Percentiles rank a stretch among this genome's conserved stretches.
phyloP scores from a whole-genome alignment of 2,797 vertebrate genomes.

The Sebastes steindachneri region DNA sequence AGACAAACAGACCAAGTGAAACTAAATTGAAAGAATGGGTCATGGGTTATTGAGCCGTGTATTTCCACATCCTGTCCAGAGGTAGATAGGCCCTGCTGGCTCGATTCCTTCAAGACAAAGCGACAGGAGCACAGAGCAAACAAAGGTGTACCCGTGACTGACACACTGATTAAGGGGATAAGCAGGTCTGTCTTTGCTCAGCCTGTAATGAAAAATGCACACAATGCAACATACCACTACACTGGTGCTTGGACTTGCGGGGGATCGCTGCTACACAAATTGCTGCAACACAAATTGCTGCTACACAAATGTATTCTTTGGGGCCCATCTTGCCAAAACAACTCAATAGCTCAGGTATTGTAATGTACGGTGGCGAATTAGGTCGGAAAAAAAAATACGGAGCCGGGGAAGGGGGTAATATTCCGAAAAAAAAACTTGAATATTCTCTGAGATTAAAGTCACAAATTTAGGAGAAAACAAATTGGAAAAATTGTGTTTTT shows the following conservation, averaged over 20 bases:
- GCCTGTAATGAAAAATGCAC: neutral
- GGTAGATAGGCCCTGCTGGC: neutral
- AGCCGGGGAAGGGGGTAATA: no score
- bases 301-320: neutral
- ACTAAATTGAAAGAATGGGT: neutral
- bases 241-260: neutral
- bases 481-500: no score
- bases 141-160: constrained; percentile 28
- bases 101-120: neutral
- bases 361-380: neutral
- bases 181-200: neutral
- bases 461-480: no score
- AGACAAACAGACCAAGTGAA: neutral
- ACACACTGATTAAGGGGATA: neutral
- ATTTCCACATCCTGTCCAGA: constrained; percentile 9
- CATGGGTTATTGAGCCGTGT: neutral
- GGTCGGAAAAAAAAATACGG: no score
- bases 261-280: neutral
- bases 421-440: no score
- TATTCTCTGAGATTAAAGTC: no score
- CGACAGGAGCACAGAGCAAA: constrained; percentile 20
- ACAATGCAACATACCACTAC: neutral
- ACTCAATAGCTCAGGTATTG: neutral
- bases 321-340: neutral
- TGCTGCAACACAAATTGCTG: neutral